Evolutionary conservation across 2,113 vertebrate species (phyloP).

Genomic region (Rhinoptilus africanus): DNA sequence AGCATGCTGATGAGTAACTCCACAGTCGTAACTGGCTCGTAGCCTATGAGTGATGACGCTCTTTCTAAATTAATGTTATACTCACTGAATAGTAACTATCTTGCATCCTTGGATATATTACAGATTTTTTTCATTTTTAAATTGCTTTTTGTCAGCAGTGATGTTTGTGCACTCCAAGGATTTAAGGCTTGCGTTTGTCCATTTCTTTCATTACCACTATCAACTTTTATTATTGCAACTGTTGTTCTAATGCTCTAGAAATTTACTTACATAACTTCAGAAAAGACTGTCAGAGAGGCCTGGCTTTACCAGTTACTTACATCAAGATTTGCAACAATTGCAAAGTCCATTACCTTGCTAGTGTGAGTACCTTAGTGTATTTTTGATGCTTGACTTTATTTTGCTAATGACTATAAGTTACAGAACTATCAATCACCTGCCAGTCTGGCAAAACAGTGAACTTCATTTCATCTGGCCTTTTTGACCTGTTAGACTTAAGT

Average conservation of each 20-base stretch:
- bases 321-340: background rate
- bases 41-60: background rate
- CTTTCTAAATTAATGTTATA: background rate
- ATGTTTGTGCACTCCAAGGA: background rate
- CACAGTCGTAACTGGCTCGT: background rate
- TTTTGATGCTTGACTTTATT: background rate
- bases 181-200: background rate
- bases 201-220: background rate
- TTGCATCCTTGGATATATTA: background rate
- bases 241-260: background rate
- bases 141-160: conserved; percentile 5
- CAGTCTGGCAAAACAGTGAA: background rate
- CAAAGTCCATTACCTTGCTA: background rate
- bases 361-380: background rate
- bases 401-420: background rate
- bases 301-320: background rate
- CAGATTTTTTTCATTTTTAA: background rate
- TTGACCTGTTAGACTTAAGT: background rate
- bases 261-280: background rate
- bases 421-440: background rate
- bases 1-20: background rate
- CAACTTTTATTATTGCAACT: background rate
- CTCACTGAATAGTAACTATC: conserved; percentile 12
- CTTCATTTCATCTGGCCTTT: background rate
- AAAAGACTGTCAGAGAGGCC: background rate